Base-by-base conservation (phyloP, 2,113 vertebrate genomes). In the Hymenochirus boettgeri region DNA sequence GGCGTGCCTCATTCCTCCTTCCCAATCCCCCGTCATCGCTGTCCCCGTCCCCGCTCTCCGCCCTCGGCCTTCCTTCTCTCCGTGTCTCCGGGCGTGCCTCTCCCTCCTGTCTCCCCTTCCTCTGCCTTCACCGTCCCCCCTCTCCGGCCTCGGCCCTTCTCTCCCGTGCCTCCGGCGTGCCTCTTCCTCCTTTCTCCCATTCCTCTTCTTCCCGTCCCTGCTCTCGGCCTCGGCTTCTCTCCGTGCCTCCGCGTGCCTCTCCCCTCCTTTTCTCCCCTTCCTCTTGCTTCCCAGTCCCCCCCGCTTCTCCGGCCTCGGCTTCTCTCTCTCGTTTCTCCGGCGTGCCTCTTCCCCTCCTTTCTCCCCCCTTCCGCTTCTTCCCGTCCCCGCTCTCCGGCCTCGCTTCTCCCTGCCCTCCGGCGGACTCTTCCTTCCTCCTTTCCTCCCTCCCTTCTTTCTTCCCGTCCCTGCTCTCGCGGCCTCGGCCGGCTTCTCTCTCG, bases 181-280 rank as follows among this genome's bases (percentile, higher is more conserved):
- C n/a, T n/a, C n/a, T n/a, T n/a, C n/a, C n/a, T n/a, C n/a, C n/a
- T n/a, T n/a, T n/a, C n/a, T n/a, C n/a, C n/a, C n/a, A n/a, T n/a
- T 17, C 13, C 47, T 29, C 5, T 10, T 71, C 10, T 37, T 18
- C 7, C 18, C n/a, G n/a, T 52, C 18, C 11, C 18, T 11, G 7
- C 48, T 71, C 64, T 69, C 47, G 21, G 17, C 7, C 35, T 37
- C 7, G 7, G 7, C 7, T 37, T 37, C 35, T 37, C 35, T 37
- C 35, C 7, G 7, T 37, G 7, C 7, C 35, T 37, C 35, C 7
- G 7, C 7, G 7, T 37, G 7, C 7, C 35, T 37, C 35, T 37
- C 35, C 7, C 35, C 7, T 37, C 7, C 7, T 37, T 37, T 7
- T 37, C 35, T 37, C 35, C n/a, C n/a, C n/a, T n/a, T n/a, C n/a